These are phyloP conservation scores for Arvicanthis niloticus DNA, from an alignment of 2,113 vertebrate species.

Conservation along the genomic window DNA sequence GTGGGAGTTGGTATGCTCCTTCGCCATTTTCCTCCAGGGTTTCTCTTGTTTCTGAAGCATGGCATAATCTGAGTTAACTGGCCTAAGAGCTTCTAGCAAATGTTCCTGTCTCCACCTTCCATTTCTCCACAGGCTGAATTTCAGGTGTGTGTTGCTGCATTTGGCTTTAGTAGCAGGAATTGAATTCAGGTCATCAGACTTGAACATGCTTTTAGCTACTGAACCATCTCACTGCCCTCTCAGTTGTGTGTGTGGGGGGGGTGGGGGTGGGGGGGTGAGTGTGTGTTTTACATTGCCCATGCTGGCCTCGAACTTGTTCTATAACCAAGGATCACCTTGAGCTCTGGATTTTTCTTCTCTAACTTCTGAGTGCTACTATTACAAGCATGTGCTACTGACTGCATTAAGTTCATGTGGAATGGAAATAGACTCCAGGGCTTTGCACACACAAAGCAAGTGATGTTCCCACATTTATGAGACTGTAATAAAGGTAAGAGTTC, in stretches of 20 bases:
- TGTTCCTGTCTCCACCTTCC: neutral
- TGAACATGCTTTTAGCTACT: neutral
- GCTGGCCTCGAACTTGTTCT: neutral
- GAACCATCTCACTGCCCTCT: conserved; percentile 52
- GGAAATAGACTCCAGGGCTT: neutral
- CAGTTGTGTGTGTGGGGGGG: neutral
- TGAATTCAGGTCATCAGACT: neutral
- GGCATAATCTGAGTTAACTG: neutral
- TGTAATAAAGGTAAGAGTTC: neutral
- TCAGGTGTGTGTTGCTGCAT: neutral
- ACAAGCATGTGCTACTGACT: neutral
- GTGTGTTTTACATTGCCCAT: no score
- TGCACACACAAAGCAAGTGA: neutral
- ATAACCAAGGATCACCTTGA: neutral
- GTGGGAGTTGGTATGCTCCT: neutral
- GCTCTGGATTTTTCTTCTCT: neutral
- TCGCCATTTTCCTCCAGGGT: neutral
- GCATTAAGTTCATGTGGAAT: neutral
- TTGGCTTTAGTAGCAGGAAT: neutral
- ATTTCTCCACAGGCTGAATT: neutral
- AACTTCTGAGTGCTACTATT: neutral
- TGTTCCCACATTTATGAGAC: neutral
- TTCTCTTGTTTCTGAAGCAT: neutral
- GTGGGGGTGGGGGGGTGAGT: no score
- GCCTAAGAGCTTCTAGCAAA: neutral